Conservation (phyloP, 2,113 vertebrate species). For the Dasypus novemcinctus region DNA sequence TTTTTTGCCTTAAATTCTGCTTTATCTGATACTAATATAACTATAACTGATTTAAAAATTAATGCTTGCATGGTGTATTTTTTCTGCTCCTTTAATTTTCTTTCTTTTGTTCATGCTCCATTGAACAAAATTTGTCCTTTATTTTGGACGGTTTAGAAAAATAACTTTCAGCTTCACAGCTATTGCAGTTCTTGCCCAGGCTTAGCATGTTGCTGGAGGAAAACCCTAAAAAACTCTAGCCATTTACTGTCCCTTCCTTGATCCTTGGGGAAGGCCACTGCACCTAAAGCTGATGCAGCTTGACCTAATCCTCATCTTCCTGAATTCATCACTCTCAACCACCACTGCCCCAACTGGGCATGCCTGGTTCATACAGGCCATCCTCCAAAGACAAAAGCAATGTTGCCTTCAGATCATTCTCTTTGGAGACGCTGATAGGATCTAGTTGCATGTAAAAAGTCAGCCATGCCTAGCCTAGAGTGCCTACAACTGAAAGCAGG, state of each 20-base stretch:
- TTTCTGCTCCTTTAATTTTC: background rate
- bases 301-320: background rate
- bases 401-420: background rate
- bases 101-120: background rate
- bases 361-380: background rate
- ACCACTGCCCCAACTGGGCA: background rate
- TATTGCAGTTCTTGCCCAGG: background rate
- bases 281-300: background rate
- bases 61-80: background rate
- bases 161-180: background rate
- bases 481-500: too few species aligned
- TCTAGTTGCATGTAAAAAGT: background rate
- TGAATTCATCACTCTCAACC: background rate
- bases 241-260: background rate
- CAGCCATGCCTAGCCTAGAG: too few species aligned
- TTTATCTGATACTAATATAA: background rate
- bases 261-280: background rate
- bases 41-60: background rate
- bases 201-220: background rate
- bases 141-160: conserved; percentile 11
- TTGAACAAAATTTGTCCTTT: background rate
- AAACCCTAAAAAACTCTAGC: background rate
- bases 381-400: background rate
- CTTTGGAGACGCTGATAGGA: background rate
- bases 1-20: background rate